phyloP scores from a whole-genome alignment of 2,113 vertebrate species.

The Eudyptes chrysolophus region DNA sequence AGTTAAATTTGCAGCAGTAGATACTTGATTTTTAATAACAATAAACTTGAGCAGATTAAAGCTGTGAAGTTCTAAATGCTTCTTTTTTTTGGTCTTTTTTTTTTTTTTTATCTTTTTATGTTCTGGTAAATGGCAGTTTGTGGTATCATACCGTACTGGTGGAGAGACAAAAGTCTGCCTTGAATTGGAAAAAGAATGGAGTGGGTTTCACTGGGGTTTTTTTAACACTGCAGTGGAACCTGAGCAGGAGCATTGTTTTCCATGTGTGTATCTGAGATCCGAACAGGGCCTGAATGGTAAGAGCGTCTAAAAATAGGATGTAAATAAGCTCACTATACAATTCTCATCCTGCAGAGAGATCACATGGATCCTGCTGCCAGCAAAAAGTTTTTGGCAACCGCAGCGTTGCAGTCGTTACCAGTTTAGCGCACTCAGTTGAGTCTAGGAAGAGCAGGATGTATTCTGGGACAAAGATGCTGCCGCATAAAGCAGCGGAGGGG shows the following conservation, averaged over 20 bases:
- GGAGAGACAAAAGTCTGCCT: background rate
- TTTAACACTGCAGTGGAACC: background rate
- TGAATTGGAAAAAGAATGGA: accelerated
- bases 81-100: background rate
- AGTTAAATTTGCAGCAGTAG: background rate
- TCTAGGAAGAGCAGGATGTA: background rate
- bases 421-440: background rate
- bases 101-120: background rate
- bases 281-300: background rate
- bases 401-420: background rate
- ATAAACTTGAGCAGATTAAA: background rate
- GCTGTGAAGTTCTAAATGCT: background rate
- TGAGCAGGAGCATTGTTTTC: background rate
- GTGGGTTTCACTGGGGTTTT: background rate
- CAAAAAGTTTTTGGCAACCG: background rate
- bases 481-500: accelerated
- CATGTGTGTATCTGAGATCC: accelerated
- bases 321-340: background rate
- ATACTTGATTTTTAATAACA: background rate
- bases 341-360: background rate
- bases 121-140: background rate
- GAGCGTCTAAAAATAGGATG: background rate
- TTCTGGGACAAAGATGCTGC: background rate
- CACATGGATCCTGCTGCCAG: background rate
- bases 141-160: no score